Percentiles rank a stretch among this genome's conserved stretches.
phyloP scores from a whole-genome alignment of 2,113 vertebrate genomes.

The Orthonyx spaldingii region DNA sequence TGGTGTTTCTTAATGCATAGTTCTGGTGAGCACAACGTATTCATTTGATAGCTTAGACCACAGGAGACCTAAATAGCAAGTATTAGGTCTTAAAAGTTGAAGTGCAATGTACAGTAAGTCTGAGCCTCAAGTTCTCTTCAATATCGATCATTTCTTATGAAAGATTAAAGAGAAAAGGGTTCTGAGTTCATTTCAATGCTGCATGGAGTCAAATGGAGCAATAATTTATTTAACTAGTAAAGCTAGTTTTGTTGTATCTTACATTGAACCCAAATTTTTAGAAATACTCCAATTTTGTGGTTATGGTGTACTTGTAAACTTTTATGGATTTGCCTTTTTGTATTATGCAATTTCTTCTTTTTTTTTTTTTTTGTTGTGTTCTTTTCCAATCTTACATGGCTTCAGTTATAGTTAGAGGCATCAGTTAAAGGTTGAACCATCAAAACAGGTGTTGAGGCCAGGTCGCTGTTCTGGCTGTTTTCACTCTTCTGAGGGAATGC shows the following conservation, averaged over 20 bases:
- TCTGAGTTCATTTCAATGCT: conserved; percentile 78
- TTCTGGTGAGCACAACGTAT: conserved; percentile 72
- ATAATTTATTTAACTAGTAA: conserved; percentile 62
- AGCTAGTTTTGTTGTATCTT: conserved; percentile 34
- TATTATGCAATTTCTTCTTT: conserved; percentile 39
- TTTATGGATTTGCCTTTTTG: conserved; percentile 64
- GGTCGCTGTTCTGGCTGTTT: not conserved
- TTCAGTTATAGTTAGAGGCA: conserved; percentile 11
- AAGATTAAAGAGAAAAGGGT: conserved; percentile 66
- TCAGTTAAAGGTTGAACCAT: not conserved
- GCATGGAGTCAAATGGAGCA: conserved; percentile 78
- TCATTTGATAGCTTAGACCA: conserved; percentile 60
- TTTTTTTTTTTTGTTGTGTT: conserved; percentile 51
- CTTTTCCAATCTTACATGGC: conserved; percentile 31
- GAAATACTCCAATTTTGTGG: conserved; percentile 67
- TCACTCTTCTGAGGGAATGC: conserved; percentile 36
- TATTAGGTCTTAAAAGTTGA: conserved; percentile 77
- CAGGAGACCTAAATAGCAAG: conserved; percentile 71
- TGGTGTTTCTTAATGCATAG: conserved; percentile 73
- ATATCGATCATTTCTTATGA: conserved; percentile 79
- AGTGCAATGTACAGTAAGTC: conserved; percentile 89
- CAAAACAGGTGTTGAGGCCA: not conserved
- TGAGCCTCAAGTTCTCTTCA: conserved; percentile 80
- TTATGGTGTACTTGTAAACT: conserved; percentile 47
- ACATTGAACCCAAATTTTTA: conserved; percentile 43